phyloP scores from a whole-genome alignment of 2,113 vertebrate genomes.

The Microtus ochrogaster region DNA sequence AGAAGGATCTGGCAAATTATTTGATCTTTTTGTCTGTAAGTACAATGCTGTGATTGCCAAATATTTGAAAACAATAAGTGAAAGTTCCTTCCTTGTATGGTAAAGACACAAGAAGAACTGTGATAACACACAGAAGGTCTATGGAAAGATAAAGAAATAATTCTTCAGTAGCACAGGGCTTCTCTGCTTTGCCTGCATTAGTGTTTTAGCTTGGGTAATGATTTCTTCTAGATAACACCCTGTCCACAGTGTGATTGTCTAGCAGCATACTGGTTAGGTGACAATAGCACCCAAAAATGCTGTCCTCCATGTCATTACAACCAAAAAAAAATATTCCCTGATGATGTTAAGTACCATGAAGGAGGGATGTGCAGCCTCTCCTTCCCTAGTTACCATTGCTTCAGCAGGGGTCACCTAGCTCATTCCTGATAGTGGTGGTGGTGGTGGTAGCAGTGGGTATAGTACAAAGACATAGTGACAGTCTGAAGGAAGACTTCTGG shows the following conservation, averaged over 20 bases:
- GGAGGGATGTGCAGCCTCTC: not conserved
- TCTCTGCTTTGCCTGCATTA: not conserved
- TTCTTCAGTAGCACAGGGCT: not conserved
- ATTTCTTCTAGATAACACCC: not conserved
- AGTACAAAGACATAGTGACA: not conserved
- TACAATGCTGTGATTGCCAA: not conserved
- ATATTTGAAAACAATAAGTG: not conserved
- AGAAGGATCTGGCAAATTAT: not conserved
- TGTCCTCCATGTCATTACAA: not conserved
- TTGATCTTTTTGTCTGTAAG: not conserved
- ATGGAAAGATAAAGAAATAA: not conserved
- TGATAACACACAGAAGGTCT: fast-evolving
- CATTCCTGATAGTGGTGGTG: not conserved
- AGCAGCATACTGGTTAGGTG: not conserved
- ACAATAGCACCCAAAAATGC: no score
- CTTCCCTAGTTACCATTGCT: not conserved
- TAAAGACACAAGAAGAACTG: not conserved
- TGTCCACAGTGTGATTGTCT: not conserved
- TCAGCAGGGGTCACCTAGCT: not conserved
- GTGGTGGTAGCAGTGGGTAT: not conserved
- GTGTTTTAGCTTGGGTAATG: not conserved
- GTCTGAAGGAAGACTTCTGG: not conserved
- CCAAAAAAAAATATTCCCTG: not conserved
- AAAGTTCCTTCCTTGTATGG: not conserved
- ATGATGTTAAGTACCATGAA: not conserved